Evolutionary conservation across 1,140 invertebrate genomes (phyloP).

Genomic region (Ceratina japonica): DNA sequence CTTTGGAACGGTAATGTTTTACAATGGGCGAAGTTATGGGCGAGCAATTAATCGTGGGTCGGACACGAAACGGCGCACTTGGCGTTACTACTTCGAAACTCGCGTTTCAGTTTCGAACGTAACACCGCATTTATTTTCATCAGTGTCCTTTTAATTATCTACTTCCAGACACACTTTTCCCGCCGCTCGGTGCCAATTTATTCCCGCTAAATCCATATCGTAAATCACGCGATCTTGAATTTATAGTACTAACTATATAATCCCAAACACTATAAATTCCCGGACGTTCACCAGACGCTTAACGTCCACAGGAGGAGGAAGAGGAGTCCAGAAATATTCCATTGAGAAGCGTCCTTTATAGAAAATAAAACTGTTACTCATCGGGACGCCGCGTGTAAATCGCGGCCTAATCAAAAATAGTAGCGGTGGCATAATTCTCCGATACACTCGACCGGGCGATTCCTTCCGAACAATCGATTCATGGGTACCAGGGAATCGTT

Average conservation of each 20-base stretch:
- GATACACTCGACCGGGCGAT: no score
- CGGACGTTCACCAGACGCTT: neutral
- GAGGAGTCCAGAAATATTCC: no score
- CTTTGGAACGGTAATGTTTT: no score
- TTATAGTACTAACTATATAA: neutral
- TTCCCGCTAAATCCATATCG: neutral
- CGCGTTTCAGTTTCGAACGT: neutral
- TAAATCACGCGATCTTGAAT: neutral
- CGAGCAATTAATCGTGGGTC: neutral
- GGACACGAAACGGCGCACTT: neutral
- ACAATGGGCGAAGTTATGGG: neutral
- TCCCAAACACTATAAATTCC: neutral
- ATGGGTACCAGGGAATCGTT: neutral
- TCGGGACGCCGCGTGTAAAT: no score
- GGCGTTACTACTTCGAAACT: neutral
- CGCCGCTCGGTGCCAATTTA: neutral
- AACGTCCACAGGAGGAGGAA: neutral
- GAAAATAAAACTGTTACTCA: no score
- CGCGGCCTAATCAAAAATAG: no score
- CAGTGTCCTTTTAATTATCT: conserved; percentile 6
- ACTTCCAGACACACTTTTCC: neutral
- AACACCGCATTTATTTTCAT: neutral
- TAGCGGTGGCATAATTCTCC: no score
- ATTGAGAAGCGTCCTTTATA: no score
- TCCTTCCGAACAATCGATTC: neutral